Conservation (phyloP, 2,797 vertebrate species). For the Molossus alvarezi region DNA sequence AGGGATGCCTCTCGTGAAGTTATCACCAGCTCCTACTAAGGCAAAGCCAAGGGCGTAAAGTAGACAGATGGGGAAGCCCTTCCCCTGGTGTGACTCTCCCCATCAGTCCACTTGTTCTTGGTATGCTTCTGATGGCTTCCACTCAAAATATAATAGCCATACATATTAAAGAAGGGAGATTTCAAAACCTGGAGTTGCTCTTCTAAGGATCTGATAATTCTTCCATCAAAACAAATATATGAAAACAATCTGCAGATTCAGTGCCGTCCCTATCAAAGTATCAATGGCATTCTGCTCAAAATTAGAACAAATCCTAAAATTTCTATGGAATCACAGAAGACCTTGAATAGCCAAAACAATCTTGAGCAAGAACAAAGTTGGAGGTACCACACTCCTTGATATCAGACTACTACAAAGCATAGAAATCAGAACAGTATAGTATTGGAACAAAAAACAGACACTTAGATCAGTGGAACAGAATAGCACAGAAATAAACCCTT, state of each 20-base stretch:
- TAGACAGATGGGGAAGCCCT: background rate
- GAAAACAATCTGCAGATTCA: background rate
- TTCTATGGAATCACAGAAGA: background rate
- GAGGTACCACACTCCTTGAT: background rate
- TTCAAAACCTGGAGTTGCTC: background rate
- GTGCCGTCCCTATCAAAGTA: background rate
- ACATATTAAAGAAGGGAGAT: background rate
- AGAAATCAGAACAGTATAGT: background rate
- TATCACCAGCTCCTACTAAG: background rate
- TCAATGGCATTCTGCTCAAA: background rate
- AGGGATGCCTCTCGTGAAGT: background rate
- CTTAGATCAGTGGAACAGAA: background rate
- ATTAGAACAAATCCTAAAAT: background rate
- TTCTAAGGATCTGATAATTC: background rate
- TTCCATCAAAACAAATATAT: conserved; percentile 10
- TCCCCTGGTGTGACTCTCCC: background rate
- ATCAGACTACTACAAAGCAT: background rate
- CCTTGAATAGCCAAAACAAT: background rate
- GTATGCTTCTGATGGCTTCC: background rate
- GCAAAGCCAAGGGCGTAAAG: background rate
- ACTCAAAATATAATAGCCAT: background rate
- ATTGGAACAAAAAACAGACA: background rate
- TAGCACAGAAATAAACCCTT: background rate
- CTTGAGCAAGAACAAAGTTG: background rate
- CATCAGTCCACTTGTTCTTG: background rate